Evolutionary conservation across 1,140 invertebrate genomes (phyloP), one percentile per base, ranked within the genome.

Genomic region (Berghia stephanieae): DNA sequence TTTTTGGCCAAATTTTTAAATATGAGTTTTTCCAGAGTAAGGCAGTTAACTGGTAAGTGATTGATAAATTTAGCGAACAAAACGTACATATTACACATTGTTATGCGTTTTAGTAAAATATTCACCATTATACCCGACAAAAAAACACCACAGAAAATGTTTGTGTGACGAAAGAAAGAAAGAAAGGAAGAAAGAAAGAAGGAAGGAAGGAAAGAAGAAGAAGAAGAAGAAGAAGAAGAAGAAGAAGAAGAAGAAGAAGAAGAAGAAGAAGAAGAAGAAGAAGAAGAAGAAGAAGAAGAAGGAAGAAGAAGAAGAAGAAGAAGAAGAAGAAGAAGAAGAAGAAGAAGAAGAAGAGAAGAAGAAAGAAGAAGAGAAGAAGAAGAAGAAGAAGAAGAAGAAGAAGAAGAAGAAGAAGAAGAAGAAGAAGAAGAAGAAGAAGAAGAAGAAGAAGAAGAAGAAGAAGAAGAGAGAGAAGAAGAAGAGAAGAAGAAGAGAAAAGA

Each of bases 371-470:
- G 40, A 68, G 66, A 68, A 68, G 66, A 68, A 68, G 66, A 68
- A 31, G 66, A 68, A 31, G 31, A 68, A 31, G 66, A 68, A 68
- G 66, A 68, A 34, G 66, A 68, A 68, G 66, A 68, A 68, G 66
- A 68, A 31, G 66, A 68, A 68, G 66, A 68, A 68, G 31, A 68
- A 68, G 31, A 68, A 68, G 8, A 31, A 34, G 31, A 31, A n/a
- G 31, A 68, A 34, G 31, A 40, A n/a, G n/a, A 36, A 40, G 31
- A 68, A 68, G 66, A 31, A 8, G 38, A 68, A 68, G 66, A 36
- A 34, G 66, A 68, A 10, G 38, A 40, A 31, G 66, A 68, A 36
- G 66, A 40, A 36, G 27, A 36, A n/a, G 38, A 68, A 34, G 34
- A 68, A 36, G 38, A 40, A 16, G 66, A 68, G n/a, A 34, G 34